Evolutionary conservation across 2,888 invertebrate species (phyloP), one percentile per base, ranked within the genome.

Genomic region (Leptinotarsa peninsularis): DNA sequence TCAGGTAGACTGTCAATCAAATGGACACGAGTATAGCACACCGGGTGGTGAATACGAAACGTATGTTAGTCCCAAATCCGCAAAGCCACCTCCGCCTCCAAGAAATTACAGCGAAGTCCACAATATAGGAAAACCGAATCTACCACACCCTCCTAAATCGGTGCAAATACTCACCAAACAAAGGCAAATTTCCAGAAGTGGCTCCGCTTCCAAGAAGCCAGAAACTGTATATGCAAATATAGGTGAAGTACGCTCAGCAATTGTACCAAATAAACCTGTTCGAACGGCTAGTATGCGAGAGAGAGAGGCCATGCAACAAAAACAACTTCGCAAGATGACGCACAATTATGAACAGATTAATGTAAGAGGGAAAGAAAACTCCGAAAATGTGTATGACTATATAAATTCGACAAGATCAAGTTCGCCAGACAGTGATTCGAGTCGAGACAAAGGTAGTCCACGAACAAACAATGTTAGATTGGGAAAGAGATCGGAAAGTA

Each of bases 261-360:
- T 96, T 83, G 94, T 94, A 71, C 92, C 94, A 74, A 86, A 88
- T 78, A 96, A 96, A 88, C 96, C 96, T 18, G 95, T 95, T 87
- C 90, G 96, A 79, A 95, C 95, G 21, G 95, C 95, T 66, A 96
- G 96, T 86, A 94, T 96, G 93, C 90, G 95, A 82, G 95, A 95
- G 88, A 91, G 94, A 76, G 93, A 93, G 88, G 92, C 93, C 4
- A 87, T 92, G 82, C 92, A 93, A 85, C 93, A 93, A 85, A 89
- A 85, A 75, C 84, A 86, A 69, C 80, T 83, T 71, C 82, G 84
- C 68, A 83, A 84, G 49, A 81, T 79, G 18, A 78, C 78, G 23
- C 81, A 84, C 72, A 83, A 83, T 75, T 87, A 88, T 78, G 87
- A 87, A 78, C 85, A 84, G 2, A 82, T 86, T n/a, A 82, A 85